Evolutionary conservation across 2,888 invertebrate genomes (phyloP).

Genomic region (Sarcophaga rosellei): DNA sequence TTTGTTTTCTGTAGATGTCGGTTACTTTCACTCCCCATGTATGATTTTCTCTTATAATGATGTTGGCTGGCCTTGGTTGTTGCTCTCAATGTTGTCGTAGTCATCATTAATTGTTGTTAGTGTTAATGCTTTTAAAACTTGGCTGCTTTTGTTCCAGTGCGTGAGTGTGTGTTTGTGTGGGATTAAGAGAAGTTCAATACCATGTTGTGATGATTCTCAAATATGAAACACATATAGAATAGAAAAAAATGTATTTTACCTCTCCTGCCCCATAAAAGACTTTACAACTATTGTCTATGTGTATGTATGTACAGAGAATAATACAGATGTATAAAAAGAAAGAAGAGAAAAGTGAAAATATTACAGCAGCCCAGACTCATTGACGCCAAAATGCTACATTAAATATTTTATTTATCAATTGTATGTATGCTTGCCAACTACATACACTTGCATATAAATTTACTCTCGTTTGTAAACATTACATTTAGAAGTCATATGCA

Average conservation of each 20-base stretch:
- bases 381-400: conserved; percentile 48
- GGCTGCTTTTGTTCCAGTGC: not conserved
- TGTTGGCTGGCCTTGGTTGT: too few species aligned
- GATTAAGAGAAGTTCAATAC: conserved; percentile 44
- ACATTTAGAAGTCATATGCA: too few species aligned
- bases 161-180: conserved; percentile 12
- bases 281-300: too few species aligned
- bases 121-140: conserved; percentile 24
- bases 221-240: too few species aligned
- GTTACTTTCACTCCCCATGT: too few species aligned
- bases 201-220: not conserved
- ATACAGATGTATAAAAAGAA: too few species aligned
- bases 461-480: too few species aligned
- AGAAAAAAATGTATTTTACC: not conserved
- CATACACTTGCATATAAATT: not conserved
- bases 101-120: conserved; percentile 10
- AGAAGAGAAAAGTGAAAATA: conserved; percentile 12
- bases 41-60: too few species aligned
- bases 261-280: not conserved
- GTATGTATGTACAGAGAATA: too few species aligned
- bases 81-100: not conserved
- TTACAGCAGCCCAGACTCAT: conserved; percentile 39
- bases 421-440: not conserved
- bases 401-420: conserved; percentile 45
- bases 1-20: too few species aligned